Base-by-base conservation (phyloP, 1,140 invertebrate species). In the Stratiolaelaps scimitus region DNA sequence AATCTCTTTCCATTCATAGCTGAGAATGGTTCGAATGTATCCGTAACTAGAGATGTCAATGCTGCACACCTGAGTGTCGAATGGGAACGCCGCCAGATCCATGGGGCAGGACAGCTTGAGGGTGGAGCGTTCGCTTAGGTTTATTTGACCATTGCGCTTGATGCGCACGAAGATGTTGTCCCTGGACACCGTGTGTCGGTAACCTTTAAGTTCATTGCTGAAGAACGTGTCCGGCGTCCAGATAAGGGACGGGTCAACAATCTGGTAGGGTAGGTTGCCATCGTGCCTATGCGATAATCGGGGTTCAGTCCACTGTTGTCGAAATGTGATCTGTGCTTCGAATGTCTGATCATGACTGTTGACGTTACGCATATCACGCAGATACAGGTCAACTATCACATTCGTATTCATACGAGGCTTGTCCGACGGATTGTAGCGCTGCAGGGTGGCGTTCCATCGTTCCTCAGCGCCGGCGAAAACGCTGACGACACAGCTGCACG, bases 221-320 rank as follows among this genome's bases (percentile, higher is more conserved):
- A 60, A 60, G 23, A 20, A 60, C 13, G 53, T 60, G 53, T 60
- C 53, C 53, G 53, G 53, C 15, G 34, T 34, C 53, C 53, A 60
- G 53, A 60, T 60, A 4, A 29, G 26, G 53, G 17, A 15, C 13
- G 26, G 53, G 10, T 60, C 20, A 4, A 60, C 53, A 13, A 5
- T 60, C 53, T 60, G n/a, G 10, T 60, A 60, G 15, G 26, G 53
- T 29, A 34, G 53, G 10, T 29, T 34, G 53, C 34, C 26, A 10
- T 60, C 26, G 20, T 17, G 17, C 53, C 2, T n/a, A 23, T 60
- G 53, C 26, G 17, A 15, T 10, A 60, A 23, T n/a, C 53, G 26
- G 1, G 26, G 53, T 26, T 60, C 53, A 2, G 13, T 20, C 53
- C 53, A 60, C 34, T 60, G 26, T 34, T 60, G 53, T 29, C 53